A percentile compares a stretch with the other conserved stretches of the same genome.
Evolutionary conservation across 2,113 vertebrate genomes (phyloP).

Genomic region (Gulo gulo): DNA sequence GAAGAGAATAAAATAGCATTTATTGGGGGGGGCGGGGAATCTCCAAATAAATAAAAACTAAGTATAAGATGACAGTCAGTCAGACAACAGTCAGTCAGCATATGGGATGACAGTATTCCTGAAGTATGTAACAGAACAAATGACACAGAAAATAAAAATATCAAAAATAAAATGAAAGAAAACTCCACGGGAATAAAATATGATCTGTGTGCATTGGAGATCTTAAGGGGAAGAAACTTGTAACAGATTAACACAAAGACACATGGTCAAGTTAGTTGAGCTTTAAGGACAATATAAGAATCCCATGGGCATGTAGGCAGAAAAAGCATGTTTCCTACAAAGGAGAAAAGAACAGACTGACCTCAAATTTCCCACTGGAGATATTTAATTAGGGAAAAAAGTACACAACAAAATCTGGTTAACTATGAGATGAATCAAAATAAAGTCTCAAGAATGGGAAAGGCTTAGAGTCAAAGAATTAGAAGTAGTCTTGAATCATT

Average conservation of each 20-base stretch:
- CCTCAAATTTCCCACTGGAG: not conserved
- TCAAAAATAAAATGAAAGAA: not conserved
- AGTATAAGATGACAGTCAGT: not conserved
- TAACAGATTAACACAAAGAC: not conserved
- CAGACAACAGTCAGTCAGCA: not conserved
- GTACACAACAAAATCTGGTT: not conserved
- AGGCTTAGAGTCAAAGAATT: not conserved
- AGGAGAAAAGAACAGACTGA: not conserved
- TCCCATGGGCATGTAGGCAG: not conserved
- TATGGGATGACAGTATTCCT: not conserved
- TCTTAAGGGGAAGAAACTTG: not conserved
- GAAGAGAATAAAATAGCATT: not conserved
- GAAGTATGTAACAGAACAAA: not conserved
- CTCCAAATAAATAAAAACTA: not conserved
- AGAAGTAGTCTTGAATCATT: not conserved
- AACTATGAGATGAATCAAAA: not conserved
- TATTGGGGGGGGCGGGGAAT: not conserved
- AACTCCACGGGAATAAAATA: not conserved
- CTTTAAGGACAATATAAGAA: not conserved
- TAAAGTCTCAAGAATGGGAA: not conserved
- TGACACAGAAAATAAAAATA: not conserved
- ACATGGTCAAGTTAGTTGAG: not conserved
- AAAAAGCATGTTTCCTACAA: not conserved
- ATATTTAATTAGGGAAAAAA: not conserved
- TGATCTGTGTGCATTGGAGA: not conserved